Conservation (phyloP, 1,140 invertebrate genomes). For the Drosophila azteca region DNA sequence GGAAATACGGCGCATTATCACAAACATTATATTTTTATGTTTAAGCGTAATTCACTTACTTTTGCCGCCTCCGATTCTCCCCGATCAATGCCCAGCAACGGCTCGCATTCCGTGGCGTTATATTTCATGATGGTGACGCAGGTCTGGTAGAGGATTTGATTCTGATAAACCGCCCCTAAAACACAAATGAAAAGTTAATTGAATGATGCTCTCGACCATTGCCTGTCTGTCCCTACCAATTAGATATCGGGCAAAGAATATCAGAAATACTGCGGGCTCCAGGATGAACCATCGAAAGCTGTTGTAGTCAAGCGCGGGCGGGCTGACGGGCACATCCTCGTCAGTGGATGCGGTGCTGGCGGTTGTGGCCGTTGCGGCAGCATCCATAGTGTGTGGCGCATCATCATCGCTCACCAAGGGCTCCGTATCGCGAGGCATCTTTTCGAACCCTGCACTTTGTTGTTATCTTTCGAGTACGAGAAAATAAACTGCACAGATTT, state of each 20-base stretch:
- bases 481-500: background rate
- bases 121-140: slow-evolving; percentile 70
- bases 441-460: slow-evolving; percentile 1
- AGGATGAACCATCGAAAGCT: slow-evolving; percentile 69
- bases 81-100: slow-evolving; percentile 68
- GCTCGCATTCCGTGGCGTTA: slow-evolving; percentile 71
- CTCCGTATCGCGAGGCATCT: slow-evolving; percentile 29
- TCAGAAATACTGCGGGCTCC: slow-evolving; percentile 78
- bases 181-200: slow-evolving; percentile 15
- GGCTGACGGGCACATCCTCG: slow-evolving; percentile 17
- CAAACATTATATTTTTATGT: slow-evolving; percentile 4
- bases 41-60: slow-evolving; percentile 49
- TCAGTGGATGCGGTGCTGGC: slow-evolving; percentile 1
- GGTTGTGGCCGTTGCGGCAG: slow-evolving; percentile 8
- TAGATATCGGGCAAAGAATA: slow-evolving; percentile 74
- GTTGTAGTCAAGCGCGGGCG: slow-evolving; percentile 3
- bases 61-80: slow-evolving; percentile 62
- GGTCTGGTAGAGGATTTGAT: slow-evolving; percentile 78
- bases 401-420: slow-evolving; percentile 33
- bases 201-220: background rate
- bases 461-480: slow-evolving; percentile 12
- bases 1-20: background rate
- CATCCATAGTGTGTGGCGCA: slow-evolving; percentile 49
- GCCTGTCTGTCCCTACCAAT: slow-evolving; percentile 46
- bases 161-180: slow-evolving; percentile 80